Conservation (phyloP, 2,797 vertebrate genomes). For the Anguilla obscura region DNA sequence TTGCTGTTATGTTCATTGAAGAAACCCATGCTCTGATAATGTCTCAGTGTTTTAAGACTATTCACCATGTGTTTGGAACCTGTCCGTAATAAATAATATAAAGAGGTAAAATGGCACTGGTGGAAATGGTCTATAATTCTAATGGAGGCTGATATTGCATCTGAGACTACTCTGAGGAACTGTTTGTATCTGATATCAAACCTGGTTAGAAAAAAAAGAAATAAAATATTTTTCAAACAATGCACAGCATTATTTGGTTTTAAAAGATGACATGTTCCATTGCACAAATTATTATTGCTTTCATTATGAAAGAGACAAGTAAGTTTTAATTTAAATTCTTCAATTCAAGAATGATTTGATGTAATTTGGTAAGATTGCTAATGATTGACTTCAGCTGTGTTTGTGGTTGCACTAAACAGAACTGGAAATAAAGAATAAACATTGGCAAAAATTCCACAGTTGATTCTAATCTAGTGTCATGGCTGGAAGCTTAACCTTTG, state of each 20-base stretch:
- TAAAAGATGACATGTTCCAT: neutral
- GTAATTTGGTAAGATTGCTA: neutral
- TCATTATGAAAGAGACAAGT: neutral
- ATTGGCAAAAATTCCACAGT: neutral
- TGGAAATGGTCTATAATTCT: neutral
- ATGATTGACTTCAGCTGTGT: neutral
- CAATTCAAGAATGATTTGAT: neutral
- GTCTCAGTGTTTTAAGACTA: neutral
- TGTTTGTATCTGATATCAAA: neutral
- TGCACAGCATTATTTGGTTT: neutral
- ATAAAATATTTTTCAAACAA: neutral
- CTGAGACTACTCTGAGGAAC: neutral
- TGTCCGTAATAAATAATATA: neutral
- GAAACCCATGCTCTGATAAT: too few species aligned
- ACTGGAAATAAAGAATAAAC: conserved; percentile 2
- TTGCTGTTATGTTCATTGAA: too few species aligned
- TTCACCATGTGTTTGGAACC: neutral
- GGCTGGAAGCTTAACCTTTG: neutral
- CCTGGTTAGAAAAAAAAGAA: neutral
- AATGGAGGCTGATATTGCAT: neutral
- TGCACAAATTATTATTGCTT: neutral
- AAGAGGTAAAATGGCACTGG: neutral
- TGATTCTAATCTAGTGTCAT: conserved; percentile 13
- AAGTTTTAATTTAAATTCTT: neutral
- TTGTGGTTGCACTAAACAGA: neutral